These are phyloP conservation scores for Pandemis corylana DNA, from an alignment of 2,888 invertebrate genomes.

Conservation along the genomic window DNA sequence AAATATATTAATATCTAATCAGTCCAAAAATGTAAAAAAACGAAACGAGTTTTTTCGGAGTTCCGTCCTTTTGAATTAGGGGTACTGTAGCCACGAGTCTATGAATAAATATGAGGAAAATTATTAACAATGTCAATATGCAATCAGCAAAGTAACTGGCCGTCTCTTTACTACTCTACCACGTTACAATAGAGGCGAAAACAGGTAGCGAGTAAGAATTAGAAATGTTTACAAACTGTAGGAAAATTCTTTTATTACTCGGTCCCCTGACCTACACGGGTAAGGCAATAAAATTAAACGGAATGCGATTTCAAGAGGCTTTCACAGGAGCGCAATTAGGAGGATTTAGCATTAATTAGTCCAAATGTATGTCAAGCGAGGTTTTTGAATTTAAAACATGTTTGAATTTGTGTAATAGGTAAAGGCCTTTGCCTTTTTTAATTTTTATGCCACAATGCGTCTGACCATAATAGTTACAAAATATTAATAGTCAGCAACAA, in stretches of 20 bases:
- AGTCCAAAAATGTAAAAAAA: too few relatives aligned
- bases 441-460: neutral
- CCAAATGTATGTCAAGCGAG: slow-evolving; percentile 8
- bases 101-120: too few relatives aligned
- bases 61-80: too few relatives aligned
- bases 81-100: too few relatives aligned
- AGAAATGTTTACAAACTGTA: neutral
- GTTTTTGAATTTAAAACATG: neutral
- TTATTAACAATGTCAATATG: too few relatives aligned
- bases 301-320: slow-evolving; percentile 14
- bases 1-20: too few relatives aligned
- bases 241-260: neutral
- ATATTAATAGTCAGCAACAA: neutral
- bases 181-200: neutral
- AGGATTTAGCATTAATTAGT: slow-evolving; percentile 26
- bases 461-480: neutral
- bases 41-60: too few relatives aligned
- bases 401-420: neutral
- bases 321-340: slow-evolving; percentile 24
- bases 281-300: slow-evolving; percentile 17
- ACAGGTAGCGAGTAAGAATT: too few relatives aligned
- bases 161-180: neutral
- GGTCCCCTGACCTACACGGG: slow-evolving; percentile 10
- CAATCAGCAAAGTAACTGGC: too few relatives aligned
- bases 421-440: too few relatives aligned